Evolutionary conservation across 2,797 vertebrate genomes (phyloP).

Genomic region (Acipenser ruthenus): DNA sequence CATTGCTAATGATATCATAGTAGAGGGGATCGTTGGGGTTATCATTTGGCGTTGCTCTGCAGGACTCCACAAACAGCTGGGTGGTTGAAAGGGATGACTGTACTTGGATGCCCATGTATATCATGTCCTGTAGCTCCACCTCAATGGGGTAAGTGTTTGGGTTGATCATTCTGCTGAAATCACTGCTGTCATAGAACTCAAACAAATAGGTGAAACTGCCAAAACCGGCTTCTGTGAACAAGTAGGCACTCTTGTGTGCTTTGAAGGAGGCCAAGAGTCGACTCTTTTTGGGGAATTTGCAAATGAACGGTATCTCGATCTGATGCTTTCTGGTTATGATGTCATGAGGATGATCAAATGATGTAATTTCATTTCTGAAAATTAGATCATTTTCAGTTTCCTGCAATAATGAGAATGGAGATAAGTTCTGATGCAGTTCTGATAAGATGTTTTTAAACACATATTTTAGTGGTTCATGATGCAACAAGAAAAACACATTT

Average conservation of each 20-base stretch:
- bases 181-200: slow-evolving; percentile 38
- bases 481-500: neutral
- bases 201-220: slow-evolving; percentile 49
- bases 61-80: slow-evolving; percentile 52
- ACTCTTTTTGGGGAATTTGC: slow-evolving; percentile 46
- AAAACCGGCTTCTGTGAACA: slow-evolving; percentile 44
- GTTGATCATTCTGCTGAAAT: slow-evolving; percentile 20
- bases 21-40: slow-evolving; percentile 34
- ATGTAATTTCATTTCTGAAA: slow-evolving; percentile 50
- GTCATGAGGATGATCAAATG: neutral
- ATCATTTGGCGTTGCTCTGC: slow-evolving; percentile 48
- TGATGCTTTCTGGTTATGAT: slow-evolving; percentile 46
- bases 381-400: slow-evolving; percentile 40
- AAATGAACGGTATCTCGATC: slow-evolving; percentile 44
- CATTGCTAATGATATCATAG: slow-evolving; percentile 52
- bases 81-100: slow-evolving; percentile 40
- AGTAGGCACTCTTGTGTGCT: slow-evolving; percentile 28
- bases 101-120: slow-evolving; percentile 52
- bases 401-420: slow-evolving; percentile 27
- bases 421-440: neutral
- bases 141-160: slow-evolving; percentile 40
- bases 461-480: neutral
- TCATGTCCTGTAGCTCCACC: slow-evolving; percentile 30
- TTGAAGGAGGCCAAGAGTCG: slow-evolving; percentile 37
- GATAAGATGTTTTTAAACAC: neutral